Base-by-base conservation (phyloP, 2,113 vertebrate genomes). In the Silurus asotus region DNA sequence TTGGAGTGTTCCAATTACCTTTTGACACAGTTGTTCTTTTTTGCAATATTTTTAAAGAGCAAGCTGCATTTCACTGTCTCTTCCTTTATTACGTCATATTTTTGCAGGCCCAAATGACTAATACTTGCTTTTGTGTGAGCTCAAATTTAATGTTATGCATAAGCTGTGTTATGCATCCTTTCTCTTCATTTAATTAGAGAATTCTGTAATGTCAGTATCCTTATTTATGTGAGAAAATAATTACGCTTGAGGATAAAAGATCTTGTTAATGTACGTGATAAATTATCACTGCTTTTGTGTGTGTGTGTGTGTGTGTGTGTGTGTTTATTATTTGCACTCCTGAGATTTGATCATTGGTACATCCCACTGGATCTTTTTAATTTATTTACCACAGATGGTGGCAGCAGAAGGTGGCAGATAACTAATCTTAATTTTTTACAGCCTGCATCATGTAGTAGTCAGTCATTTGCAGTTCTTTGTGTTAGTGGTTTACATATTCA, bases 401-500 rank as follows among this genome's bases (percentile, higher is more conserved):
- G 70, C 5, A 74, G 81, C 87, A 84, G 87, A 79, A 90, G 74
- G 89, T 84, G 88, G 78, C 84, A 88, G 88, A 89, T 91, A 37
- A 91, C 82, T 80, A 72, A 77, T 91, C 86, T 88, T 90, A 92
- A 90, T 90, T 90, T 89, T 89, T 89, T 89, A 87, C 88, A 67
- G 86, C 81, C 80, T 83, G 86, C 67, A 64, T 89, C 80, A 87
- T 80, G 74, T 70, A 37, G 75, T 82, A 87, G 62, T 89, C 86
- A 82, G 83, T 89, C 83, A 85, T 89, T 85, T 87, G 65, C 83
- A 76, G 79, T 67, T 82, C 82, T 84, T 67, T 88, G 85, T 83
- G 72, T 86, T 72, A 56, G 28, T 9, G 53, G 10, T 74, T 53
- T 84, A 67, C 81, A 84, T 51, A 85, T 86, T 88, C 67, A 86